These are phyloP conservation scores for Polyergus mexicanus DNA, from an alignment of 1,140 invertebrate genomes.

Conservation along the genomic window DNA sequence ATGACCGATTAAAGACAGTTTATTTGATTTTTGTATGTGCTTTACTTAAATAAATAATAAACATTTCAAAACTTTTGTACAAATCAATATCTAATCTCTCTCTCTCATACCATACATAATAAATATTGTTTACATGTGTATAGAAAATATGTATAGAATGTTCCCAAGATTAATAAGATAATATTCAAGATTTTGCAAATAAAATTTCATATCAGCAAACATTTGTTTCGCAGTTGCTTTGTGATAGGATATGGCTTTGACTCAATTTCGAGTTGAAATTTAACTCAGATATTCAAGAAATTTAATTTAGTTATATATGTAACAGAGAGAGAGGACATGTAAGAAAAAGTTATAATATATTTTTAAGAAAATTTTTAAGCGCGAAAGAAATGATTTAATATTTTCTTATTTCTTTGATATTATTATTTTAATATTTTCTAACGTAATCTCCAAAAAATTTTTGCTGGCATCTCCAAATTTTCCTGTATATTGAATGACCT, in stretches of 20 bases:
- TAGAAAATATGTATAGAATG: neutral
- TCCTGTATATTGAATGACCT: constrained; percentile 28
- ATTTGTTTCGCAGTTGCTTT: constrained; percentile 13
- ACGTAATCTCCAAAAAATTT: constrained; percentile 18
- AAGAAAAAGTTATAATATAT: neutral
- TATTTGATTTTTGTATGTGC: neutral
- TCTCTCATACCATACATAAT: neutral
- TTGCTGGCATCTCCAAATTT: constrained; percentile 30
- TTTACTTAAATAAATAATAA: constrained; percentile 25
- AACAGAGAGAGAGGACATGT: neutral
- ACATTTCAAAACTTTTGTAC: neutral
- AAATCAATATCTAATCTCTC: neutral
- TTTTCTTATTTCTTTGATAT: constrained; percentile 2
- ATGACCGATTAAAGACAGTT: neutral
- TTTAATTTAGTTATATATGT: constrained; percentile 16
- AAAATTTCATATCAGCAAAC: constrained; percentile 15
- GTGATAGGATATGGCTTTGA: neutral
- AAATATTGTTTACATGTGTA: neutral
- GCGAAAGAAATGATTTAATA: neutral
- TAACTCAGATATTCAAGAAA: neutral
- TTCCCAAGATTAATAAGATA: neutral
- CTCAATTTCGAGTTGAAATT: neutral
- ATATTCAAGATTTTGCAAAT: neutral
- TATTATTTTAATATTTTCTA: neutral
- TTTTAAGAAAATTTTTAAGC: neutral